phyloP scores from a whole-genome alignment of 2,888 invertebrate genomes.

The Choreutis nemorana region DNA sequence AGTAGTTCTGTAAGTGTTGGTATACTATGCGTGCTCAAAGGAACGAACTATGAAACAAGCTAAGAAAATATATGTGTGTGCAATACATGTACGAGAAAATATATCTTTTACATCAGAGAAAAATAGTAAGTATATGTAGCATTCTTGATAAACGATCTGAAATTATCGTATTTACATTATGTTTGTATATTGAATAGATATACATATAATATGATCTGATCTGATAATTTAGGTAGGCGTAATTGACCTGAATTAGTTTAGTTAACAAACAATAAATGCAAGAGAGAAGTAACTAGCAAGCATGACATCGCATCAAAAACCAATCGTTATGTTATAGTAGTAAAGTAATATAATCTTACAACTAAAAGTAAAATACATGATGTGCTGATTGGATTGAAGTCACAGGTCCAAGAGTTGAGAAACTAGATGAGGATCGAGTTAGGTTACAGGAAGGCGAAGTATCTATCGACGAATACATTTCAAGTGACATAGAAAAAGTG shows the following conservation, averaged over 20 bases:
- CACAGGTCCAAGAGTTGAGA: conserved; percentile 22
- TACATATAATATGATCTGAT: conserved; percentile 25
- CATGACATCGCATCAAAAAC: conserved; percentile 10
- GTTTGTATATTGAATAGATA: conserved; percentile 49
- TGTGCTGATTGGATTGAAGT: conserved; percentile 42
- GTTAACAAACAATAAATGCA: conserved; percentile 15
- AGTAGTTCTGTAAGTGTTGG: conserved; percentile 18
- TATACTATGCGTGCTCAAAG: conserved; percentile 46
- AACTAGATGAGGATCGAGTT: conserved; percentile 14
- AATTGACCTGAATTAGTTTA: conserved; percentile 38
- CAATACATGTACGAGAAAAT: conserved; percentile 52
- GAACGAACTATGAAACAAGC: conserved; percentile 41
- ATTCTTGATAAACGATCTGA: conserved; percentile 51
- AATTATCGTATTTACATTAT: conserved; percentile 55
- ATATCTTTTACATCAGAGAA: conserved; percentile 53
- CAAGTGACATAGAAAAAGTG: conserved; percentile 20
- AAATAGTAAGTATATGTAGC: conserved; percentile 51
- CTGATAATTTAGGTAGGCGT: conserved; percentile 28
- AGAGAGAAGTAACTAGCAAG: conserved; percentile 14
- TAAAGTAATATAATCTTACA: conserved; percentile 20
- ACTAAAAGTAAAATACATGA: conserved; percentile 48
- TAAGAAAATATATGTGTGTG: conserved; percentile 57
- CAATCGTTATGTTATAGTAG: conserved; percentile 11
- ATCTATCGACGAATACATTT: conserved; percentile 21
- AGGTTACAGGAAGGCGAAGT: conserved; percentile 13